Base-by-base conservation (phyloP, 2,888 invertebrate species). In the Belgica antarctica region DNA sequence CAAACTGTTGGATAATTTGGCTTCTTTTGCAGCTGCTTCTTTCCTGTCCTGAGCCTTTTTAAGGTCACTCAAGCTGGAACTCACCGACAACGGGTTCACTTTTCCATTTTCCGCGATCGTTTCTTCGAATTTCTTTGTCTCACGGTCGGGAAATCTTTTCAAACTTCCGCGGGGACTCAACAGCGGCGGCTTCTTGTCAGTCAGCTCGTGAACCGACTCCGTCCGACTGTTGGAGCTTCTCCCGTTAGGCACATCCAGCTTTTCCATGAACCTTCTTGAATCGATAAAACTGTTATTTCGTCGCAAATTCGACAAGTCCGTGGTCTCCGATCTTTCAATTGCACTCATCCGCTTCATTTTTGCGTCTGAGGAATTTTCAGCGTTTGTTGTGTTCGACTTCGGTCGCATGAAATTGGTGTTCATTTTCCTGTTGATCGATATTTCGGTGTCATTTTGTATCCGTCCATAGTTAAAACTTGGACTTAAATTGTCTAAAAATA, bases 361-460 rank as follows among this genome's bases (percentile, higher is more conserved):
- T 36, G 15, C 59, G n/a, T 70, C 62, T 62, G 70, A 59, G 24
- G 46, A 28, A 52, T 52, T 52, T 52, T 52, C 19, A 28, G 22
- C 46, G 22, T 27, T 62, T 31, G 25, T 22, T 34, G 27, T 27
- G 36, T 28, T 70, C 41, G 52, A 8, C 22, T 62, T 52, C 0
- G 73, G 74, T 57, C 76, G 74, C 24, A 76, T 25, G 4, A 74
- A 75, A 72, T 78, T 77, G 8, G 76, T 71, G 68, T 73, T 74
- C 28, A 75, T 73, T 1, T 80, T 71, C 63, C 80, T 79, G 0
- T 79, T 77, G 62, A 80, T 76, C 22, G 80, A 74, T 4, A 87
- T 77, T 77, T 86, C 85, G 1, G 87, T 85, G 69, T 83, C 79
- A 74, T 85, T 82, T 73, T 84, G 82, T 19, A 87, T 77, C 36